Evolutionary conservation across 2,888 invertebrate species (phyloP).

Genomic region (Cryptocephalus moraei): DNA sequence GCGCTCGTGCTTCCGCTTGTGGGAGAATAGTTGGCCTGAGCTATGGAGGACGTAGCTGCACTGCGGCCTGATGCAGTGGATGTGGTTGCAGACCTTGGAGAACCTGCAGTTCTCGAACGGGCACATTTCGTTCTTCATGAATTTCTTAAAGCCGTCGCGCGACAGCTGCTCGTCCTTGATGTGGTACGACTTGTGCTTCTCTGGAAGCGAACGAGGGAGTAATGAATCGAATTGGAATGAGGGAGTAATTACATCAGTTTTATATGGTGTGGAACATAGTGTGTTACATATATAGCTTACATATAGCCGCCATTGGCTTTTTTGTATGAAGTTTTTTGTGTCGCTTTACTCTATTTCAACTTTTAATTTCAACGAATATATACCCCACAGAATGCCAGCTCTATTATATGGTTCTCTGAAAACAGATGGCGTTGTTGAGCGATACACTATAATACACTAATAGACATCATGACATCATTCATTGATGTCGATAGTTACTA

Average conservation of each 20-base stretch:
- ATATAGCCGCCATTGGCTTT: too few relatives aligned
- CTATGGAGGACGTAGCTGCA: constrained; percentile 96
- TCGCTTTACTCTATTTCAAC: too few relatives aligned
- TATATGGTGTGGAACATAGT: not conserved
- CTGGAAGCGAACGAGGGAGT: constrained; percentile 43
- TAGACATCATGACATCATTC: too few relatives aligned
- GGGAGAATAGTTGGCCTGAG: constrained; percentile 92
- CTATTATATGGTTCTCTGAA: too few relatives aligned
- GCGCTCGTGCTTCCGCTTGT: constrained; percentile 94
- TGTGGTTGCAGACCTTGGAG: constrained; percentile 93
- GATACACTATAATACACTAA: too few relatives aligned
- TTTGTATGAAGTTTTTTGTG: too few relatives aligned
- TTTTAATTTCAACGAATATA: too few relatives aligned
- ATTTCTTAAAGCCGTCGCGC: constrained; percentile 96
- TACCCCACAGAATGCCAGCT: too few relatives aligned
- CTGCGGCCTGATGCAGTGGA: constrained; percentile 91
- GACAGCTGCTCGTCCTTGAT: constrained; percentile 93
- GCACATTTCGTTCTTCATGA: constrained; percentile 93
- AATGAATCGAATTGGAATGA: not conserved
- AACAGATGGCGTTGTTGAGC: too few relatives aligned
- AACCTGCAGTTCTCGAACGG: constrained; percentile 87
- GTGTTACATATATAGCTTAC: too few relatives aligned
- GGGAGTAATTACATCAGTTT: not conserved
- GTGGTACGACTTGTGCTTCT: constrained; percentile 98
- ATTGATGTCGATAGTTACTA: too few relatives aligned